Conservation (phyloP, 2,888 invertebrate species). For the Drosophila rubida region DNA sequence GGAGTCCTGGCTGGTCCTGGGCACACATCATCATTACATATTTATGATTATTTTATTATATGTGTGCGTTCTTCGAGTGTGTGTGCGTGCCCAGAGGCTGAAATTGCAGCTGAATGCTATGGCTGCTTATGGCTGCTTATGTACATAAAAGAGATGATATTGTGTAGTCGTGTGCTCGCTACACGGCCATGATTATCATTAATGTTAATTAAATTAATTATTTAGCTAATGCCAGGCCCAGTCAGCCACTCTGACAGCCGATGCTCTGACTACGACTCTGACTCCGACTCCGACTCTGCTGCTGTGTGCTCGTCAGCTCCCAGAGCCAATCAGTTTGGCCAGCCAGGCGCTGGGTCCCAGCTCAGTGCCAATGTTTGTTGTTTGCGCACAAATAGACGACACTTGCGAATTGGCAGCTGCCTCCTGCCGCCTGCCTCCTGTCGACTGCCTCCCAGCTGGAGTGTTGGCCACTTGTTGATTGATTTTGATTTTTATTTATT, state of each 20-base stretch:
- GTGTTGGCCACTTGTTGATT: slow-evolving; percentile 72
- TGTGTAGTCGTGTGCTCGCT: slow-evolving; percentile 16
- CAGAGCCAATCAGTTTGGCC: slow-evolving; percentile 38
- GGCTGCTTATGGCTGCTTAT: slow-evolving; percentile 41
- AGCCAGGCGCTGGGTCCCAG: neutral
- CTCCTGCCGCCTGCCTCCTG: neutral
- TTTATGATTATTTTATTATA: slow-evolving; percentile 80
- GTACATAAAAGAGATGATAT: slow-evolving; percentile 11
- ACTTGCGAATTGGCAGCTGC: slow-evolving; percentile 41
- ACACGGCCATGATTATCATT: slow-evolving; percentile 46
- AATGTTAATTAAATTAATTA: slow-evolving; percentile 77
- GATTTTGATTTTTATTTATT: slow-evolving; percentile 58
- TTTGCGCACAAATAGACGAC: slow-evolving; percentile 53
- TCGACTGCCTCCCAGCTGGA: neutral
- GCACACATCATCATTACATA: slow-evolving; percentile 76
- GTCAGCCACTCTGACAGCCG: slow-evolving; percentile 8
- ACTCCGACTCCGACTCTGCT: too few species aligned
- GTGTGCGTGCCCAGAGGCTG: slow-evolving; percentile 47
- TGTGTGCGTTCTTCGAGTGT: slow-evolving; percentile 29
- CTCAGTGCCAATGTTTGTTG: slow-evolving; percentile 40
- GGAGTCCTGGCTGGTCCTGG: slow-evolving; percentile 34
- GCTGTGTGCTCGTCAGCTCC: slow-evolving; percentile 22
- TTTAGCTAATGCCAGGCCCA: slow-evolving; percentile 37
- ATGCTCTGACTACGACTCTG: neutral
- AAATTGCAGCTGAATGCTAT: slow-evolving; percentile 45